Percentiles rank a stretch among this genome's conserved stretches.
Conservation (phyloP, 2,888 invertebrate genomes). For the Apoda limacodes region DNA sequence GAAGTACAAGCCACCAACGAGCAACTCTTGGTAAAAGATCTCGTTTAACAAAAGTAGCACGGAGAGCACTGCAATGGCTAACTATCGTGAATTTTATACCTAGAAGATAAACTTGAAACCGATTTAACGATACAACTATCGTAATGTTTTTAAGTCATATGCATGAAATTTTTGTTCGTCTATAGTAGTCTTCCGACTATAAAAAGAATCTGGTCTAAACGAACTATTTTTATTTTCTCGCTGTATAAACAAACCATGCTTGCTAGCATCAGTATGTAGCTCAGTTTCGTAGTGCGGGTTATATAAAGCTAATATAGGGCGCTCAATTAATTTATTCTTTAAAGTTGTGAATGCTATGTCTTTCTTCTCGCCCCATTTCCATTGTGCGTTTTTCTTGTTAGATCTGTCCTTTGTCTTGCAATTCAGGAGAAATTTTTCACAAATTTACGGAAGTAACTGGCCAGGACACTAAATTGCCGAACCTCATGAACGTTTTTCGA, state of each 20-base stretch:
- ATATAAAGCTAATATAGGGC: conserved; percentile 23
- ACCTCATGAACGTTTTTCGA: conserved; percentile 22
- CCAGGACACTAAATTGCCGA: too few species aligned
- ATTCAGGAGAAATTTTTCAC: conserved; percentile 2
- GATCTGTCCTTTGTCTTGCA: too few species aligned
- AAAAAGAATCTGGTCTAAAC: conserved; percentile 9
- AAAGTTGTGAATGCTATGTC: conserved; percentile 13
- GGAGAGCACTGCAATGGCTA: conserved; percentile 15
- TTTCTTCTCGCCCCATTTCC: conserved; percentile 1
- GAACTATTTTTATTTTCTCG: conserved; percentile 6
- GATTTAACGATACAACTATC: conserved; percentile 10
- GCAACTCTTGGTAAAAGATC: too few species aligned
- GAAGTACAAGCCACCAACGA: conserved; percentile 13
- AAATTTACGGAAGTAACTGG: conserved; percentile 6
- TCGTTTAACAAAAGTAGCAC: conserved; percentile 9
- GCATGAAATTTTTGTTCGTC: conserved; percentile 13
- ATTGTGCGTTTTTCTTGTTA: neutral
- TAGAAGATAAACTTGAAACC: conserved; percentile 14
- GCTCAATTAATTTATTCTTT: conserved; percentile 16
- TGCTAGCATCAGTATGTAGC: conserved; percentile 29
- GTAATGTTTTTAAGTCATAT: conserved; percentile 12
- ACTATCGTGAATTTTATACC: conserved; percentile 14
- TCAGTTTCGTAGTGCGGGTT: conserved; percentile 18
- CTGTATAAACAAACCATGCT: conserved; percentile 20
- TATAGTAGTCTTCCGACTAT: conserved; percentile 12